These are phyloP conservation scores for Carassius gibelio DNA, from an alignment of 2,113 vertebrate genomes.

Conservation along the genomic window DNA sequence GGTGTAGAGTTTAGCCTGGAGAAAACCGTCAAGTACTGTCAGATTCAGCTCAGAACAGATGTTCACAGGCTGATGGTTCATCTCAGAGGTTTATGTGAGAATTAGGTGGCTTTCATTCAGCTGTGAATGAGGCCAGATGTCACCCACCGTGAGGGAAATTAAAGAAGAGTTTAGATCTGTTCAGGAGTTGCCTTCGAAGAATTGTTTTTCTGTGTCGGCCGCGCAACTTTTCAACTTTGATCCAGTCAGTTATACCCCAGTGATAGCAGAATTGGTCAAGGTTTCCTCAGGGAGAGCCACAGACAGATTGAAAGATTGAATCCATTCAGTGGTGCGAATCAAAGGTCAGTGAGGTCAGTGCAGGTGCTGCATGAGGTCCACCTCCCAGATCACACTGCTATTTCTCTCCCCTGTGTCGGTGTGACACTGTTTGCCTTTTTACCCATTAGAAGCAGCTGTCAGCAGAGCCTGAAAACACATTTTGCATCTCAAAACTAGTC, in stretches of 20 bases:
- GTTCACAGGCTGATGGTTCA: background rate
- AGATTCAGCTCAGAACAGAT: slow-evolving; percentile 11
- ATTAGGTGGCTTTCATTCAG: background rate
- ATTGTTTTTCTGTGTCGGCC: slow-evolving; percentile 3
- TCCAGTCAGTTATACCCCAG: slow-evolving; percentile 23
- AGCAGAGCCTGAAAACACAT: slow-evolving; percentile 17
- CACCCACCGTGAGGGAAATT: slow-evolving; percentile 27
- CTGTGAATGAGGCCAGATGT: slow-evolving; percentile 15
- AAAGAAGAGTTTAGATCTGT: background rate
- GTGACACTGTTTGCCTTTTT: slow-evolving; percentile 6
- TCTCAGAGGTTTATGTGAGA: slow-evolving; percentile 7
- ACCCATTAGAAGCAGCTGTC: background rate
- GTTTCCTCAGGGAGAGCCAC: slow-evolving; percentile 20
- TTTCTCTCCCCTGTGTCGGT: background rate
- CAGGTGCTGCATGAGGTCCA: slow-evolving; percentile 15
- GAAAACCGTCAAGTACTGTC: background rate
- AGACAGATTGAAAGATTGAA: slow-evolving; percentile 41
- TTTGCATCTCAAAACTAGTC: slow-evolving; percentile 26
- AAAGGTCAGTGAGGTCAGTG: slow-evolving; percentile 28
- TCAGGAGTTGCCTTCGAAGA: slow-evolving; percentile 15
- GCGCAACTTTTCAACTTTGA: slow-evolving; percentile 1
- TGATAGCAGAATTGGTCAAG: slow-evolving; percentile 33
- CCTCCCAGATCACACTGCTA: background rate
- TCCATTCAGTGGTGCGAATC: slow-evolving; percentile 38
- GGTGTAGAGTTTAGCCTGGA: background rate